Percentiles rank a stretch among this genome's conserved stretches.
These are phyloP conservation scores for Allobates femoralis DNA, from an alignment of 2,797 vertebrate genomes.

Conservation along the genomic window DNA sequence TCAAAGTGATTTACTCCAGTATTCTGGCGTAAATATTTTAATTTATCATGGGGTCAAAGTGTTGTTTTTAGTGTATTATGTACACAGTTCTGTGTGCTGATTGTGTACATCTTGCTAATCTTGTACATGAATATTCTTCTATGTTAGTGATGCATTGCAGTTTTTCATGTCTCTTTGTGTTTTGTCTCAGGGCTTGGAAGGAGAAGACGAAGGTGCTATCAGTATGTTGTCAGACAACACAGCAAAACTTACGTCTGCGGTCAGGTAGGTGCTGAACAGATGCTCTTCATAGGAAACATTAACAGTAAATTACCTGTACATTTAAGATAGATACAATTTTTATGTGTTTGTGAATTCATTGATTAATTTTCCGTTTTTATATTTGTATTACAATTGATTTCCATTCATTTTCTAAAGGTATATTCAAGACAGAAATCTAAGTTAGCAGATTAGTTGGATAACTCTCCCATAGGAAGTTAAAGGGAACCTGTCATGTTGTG, in stretches of 20 bases:
- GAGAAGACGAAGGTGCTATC: constrained; percentile 97
- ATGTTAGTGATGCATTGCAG: neutral
- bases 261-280: constrained; percentile 81
- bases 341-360: too few species aligned
- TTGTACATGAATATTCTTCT: neutral
- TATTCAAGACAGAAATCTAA: too few species aligned
- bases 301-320: neutral
- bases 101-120: neutral
- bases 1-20: too few species aligned
- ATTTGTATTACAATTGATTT: too few species aligned
- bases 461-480: too few species aligned
- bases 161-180: neutral
- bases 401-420: too few species aligned
- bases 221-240: constrained; percentile 98
- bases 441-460: too few species aligned
- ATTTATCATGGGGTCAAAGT: too few species aligned
- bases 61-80: neutral
- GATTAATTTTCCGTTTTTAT: too few species aligned
- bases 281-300: neutral
- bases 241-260: constrained; percentile 95
- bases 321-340: neutral
- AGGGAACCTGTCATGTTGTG: too few species aligned
- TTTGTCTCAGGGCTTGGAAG: constrained; percentile 84
- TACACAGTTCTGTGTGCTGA: neutral
- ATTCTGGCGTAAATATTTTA: too few species aligned